Base-by-base conservation (phyloP, 1,140 invertebrate genomes). In the Drosophila setifemur region DNA sequence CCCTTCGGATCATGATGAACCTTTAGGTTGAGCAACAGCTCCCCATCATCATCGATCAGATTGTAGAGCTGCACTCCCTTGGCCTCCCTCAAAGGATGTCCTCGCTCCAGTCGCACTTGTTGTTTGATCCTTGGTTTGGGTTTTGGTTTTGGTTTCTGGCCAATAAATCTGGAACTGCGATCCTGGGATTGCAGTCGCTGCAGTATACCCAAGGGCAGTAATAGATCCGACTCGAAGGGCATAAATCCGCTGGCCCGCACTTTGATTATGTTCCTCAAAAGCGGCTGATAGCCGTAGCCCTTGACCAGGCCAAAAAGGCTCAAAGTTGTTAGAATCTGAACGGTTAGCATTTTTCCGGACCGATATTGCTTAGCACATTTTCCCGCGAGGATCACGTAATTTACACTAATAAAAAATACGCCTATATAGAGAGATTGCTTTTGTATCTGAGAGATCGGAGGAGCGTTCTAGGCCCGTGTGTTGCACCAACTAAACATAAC, bases 1-100 rank as follows among this genome's bases (percentile, higher is more conserved):
- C 7, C 25, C 18, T 43, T 37, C 7, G 9, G 21, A 0, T 82
- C 73, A 9, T 66, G 64, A 45, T 86, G 81, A 2, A 86, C 72
- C 19, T 73, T 78, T n/a, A 86, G 31, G 45, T 86, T 87, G 4
- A 86, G 58, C 35, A 86, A 6, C 9, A 86, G 45, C 11, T 86
- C 82, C 3, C 81, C 81, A 53, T 86, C 81, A 9, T 86, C 81
- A 45, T 86, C 81, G 42, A 86, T 87, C 4, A 86, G 72, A 60
- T 86, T 86, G 35, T 86, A 86, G n/a, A 82, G 42, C 42, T 86
- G 72, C 0, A 61, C 67, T 11, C 72, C 74, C 29, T 76, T 53
- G 37, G 55, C 35, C n/a, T 50, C 71, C 12, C 40, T 1, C 33
- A 31, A 1, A 0, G 49, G 19, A 11, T 63, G 57, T 0, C 61